Conservation (phyloP, 2,797 vertebrate genomes). For the Malurus splendens region DNA sequence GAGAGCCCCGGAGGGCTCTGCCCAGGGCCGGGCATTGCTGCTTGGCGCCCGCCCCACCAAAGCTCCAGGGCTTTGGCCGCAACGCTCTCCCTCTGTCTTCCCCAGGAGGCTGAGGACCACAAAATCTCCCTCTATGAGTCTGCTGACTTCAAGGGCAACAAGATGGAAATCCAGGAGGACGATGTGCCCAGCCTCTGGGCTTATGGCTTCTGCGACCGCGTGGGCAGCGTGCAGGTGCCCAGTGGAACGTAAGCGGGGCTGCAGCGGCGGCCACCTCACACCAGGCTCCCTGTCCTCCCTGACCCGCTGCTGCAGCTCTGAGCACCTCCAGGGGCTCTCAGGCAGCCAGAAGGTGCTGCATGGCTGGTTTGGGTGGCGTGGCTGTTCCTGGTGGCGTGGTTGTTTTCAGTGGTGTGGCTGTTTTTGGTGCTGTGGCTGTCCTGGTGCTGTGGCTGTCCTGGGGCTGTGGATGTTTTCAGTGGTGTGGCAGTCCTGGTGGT, state of each 20-base stretch:
- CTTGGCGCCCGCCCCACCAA: accelerated
- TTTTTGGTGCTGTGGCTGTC: accelerated
- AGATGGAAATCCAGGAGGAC: conserved; percentile 92
- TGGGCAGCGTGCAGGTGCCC: conserved; percentile 91
- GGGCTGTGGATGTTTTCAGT: accelerated
- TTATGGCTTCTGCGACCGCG: conserved; percentile 90
- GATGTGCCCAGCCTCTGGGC: conserved; percentile 93
- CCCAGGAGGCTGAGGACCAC: conserved; percentile 87
- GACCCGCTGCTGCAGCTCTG: neutral
- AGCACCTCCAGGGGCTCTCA: accelerated
- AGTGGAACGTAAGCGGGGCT: conserved; percentile 84
- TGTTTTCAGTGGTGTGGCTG: accelerated
- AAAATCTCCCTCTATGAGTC: conserved; percentile 92
- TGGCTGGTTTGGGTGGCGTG: accelerated
- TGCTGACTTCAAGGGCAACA: conserved; percentile 93
- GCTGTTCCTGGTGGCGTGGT: accelerated
- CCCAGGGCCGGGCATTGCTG: accelerated
- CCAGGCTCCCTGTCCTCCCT: neutral
- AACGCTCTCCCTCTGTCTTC: neutral
- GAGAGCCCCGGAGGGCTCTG: accelerated
- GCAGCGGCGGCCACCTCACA: accelerated
- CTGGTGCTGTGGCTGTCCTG: accelerated
- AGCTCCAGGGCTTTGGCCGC: accelerated
- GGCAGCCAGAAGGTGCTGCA: accelerated
- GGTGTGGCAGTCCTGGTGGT: accelerated